Evolutionary conservation across 2,113 vertebrate species (phyloP), one percentile per base, ranked within the genome.

Genomic region (Chloropsis cyanopogon): DNA sequence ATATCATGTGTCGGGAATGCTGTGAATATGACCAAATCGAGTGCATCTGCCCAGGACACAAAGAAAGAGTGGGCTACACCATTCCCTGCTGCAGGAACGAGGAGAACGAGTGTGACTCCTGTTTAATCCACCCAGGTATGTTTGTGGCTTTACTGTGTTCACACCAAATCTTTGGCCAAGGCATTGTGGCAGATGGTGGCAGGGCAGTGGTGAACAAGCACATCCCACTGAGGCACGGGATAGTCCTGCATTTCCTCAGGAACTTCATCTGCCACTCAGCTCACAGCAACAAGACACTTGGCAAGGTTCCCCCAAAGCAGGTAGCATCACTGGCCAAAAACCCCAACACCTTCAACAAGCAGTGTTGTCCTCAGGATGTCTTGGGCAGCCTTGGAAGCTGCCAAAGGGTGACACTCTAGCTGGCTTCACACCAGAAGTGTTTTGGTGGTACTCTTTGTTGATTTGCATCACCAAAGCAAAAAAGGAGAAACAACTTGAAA

Each of bases 81-180:
- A 99, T 99, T 93, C 99, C 99, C 7, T 99, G 99, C 98, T 99
- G 99, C 95, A 98, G 99, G 61, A 99, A 99, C 0, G 98, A 99
- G 89, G 98, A 99, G 19, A 98, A 99, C 0, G 99, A 99, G 77
- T 99, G 99, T 10, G 99, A 99, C 84, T 99, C 99, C 95, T 99
- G 99, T 95, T 98, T 99, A 88, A 99, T 99, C 81, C 99, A 99
- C 94, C 99, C 99, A 97, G 99, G 99, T 99, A 82, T 50, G 95
- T 47, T 73, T 57, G 18, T 28, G 20, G 8, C 20, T 39, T 20
- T 7, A 11, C 20, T 39, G 19, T 1, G 0, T 20, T 82, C 47
- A 50, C 33, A 24, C 11, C 5, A 4, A 29, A 35, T 26, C 71
- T 75, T 50, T 25, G 64, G 61, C 28, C 41, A 50, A 66, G 31